These are phyloP conservation scores for Cassiopea xamachana DNA, from an alignment of 30 jellyfish, hydroid and myxozoan species.

Conservation along the genomic window DNA sequence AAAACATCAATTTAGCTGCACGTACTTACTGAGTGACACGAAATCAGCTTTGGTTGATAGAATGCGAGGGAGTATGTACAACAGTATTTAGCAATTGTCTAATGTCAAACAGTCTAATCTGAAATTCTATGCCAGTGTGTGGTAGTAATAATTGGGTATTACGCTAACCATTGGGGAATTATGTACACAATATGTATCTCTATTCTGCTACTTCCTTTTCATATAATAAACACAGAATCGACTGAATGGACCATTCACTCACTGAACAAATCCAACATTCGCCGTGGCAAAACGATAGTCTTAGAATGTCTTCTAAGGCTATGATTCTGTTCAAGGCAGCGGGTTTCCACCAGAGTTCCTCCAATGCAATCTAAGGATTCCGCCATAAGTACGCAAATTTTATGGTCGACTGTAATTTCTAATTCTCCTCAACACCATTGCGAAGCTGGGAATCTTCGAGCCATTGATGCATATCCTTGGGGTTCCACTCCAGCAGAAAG, in stretches of 20 bases:
- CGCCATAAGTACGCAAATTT: too few relatives aligned
- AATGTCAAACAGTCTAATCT: neutral
- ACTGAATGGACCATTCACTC: constrained; percentile 20
- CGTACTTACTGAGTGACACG: neutral
- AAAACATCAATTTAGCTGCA: neutral
- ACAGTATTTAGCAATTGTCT: neutral
- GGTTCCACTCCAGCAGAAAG: too few relatives aligned
- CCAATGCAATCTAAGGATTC: too few relatives aligned
- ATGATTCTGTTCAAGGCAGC: too few relatives aligned
- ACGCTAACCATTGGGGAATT: neutral
- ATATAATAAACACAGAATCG: neutral
- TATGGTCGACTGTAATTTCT: too few relatives aligned
- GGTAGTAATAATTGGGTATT: constrained; percentile 20
- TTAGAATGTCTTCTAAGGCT: too few relatives aligned
- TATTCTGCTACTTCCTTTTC: neutral
- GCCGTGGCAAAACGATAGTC: neutral
- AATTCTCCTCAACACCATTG: too few relatives aligned
- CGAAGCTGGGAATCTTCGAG: too few relatives aligned
- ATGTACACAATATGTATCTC: neutral
- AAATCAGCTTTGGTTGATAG: neutral
- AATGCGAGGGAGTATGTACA: neutral
- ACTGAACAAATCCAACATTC: neutral
- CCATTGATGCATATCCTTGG: too few relatives aligned
- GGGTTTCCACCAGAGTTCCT: too few relatives aligned
- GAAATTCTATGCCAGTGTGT: constrained; percentile 16